Percentiles rank a stretch among this genome's conserved stretches.
Conservation (phyloP, 2,888 invertebrate genomes). For the Acanthoscelides obtectus region DNA sequence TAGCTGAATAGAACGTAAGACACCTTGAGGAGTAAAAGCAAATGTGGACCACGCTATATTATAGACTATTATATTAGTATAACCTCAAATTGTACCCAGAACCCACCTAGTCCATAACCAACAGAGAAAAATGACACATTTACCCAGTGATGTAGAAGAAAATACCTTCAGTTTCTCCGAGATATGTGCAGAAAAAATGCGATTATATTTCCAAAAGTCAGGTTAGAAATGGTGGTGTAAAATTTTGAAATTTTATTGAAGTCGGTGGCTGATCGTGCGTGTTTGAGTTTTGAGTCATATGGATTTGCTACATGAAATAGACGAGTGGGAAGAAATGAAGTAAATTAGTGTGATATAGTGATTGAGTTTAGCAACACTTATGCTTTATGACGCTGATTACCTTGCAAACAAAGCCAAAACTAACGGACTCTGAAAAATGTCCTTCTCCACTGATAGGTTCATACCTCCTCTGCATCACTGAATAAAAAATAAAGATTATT, state of each 20-base stretch:
- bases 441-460: not conserved
- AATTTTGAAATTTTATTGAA: not conserved
- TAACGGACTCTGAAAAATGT: not conserved
- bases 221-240: not conserved
- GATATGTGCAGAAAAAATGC: too few relatives aligned
- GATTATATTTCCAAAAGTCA: too few relatives aligned
- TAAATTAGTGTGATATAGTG: not conserved
- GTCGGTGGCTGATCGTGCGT: too few relatives aligned
- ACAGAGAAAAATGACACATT: not conserved
- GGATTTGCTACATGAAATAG: not conserved
- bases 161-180: not conserved
- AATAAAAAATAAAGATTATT: not conserved
- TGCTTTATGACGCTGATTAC: not conserved
- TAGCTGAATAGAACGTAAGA: too few relatives aligned
- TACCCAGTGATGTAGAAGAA: not conserved
- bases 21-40: too few relatives aligned
- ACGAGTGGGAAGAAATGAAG: too few relatives aligned
- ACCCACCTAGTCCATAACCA: not conserved
- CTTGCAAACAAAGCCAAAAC: not conserved
- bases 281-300: too few relatives aligned
- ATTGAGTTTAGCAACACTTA: not conserved
- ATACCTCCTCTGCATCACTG: not conserved
- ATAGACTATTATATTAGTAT: too few relatives aligned
- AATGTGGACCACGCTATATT: too few relatives aligned
- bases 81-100: not conserved